Base-by-base conservation (phyloP, 2,888 invertebrate genomes). In the Leucophenga maculata region DNA sequence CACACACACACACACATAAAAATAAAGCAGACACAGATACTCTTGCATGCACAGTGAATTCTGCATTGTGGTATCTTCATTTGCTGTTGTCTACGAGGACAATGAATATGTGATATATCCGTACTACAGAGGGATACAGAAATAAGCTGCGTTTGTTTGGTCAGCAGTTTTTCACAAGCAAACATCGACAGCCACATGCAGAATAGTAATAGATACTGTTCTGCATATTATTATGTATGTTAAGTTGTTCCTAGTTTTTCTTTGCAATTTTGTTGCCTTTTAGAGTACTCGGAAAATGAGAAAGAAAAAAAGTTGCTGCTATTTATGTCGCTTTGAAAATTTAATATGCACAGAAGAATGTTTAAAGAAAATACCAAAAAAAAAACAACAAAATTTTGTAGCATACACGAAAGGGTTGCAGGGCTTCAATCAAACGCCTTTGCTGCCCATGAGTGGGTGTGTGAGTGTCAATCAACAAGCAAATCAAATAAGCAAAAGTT, bases 401-500 rank as follows among this genome's bases (percentile, higher is more conserved):
- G 32, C 1, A 39, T 11, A 39, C 39, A 39, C 3, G 18, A n/a
- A 14, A 55, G 14, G 26, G 6, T 6, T 8, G 22, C 22, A 55
- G 55, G 22, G 22, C 22, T 55, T 22, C 26, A 26, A 39, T 39
- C 55, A 55, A 55, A 18, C 18, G 52, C 50, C n/a, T n/a, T 14
- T 22, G 22, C 22, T 22, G 8, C 13, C 11, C 20, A 20, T 55
- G 22, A 22, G 52, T 54, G 11, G 52, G 9, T 54, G 26, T 54
- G 18, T 8, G 16, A 4, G 18, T 18, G 20, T 54, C 52, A 54
- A 54, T 18, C 18, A 16, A 16, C 52, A 20, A 54, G 52, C 52
- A 16, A 54, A 54, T 26, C 22, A 55, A 55, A 55, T 55, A 55
- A 55, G 22, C 14, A 52, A 52, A 52, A 62, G 31, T 73, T 70